A percentile compares a stretch with the other conserved stretches of the same genome.
These are phyloP conservation scores for Parasteatoda tepidariorum DNA, from an alignment of 1,140 invertebrate genomes.

Conservation along the genomic window DNA sequence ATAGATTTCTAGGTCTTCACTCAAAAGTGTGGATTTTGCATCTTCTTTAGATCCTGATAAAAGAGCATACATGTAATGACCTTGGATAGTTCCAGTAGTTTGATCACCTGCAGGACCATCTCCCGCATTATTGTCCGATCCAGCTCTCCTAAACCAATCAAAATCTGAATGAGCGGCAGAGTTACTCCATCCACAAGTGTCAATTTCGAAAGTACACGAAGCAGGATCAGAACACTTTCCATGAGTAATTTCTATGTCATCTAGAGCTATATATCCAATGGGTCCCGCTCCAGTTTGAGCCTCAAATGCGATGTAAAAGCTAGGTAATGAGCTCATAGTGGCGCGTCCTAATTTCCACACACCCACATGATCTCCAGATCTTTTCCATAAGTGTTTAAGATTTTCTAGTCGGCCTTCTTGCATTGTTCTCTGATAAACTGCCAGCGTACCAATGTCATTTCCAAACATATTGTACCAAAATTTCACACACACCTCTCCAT, in stretches of 20 bases:
- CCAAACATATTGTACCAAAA: constrained; percentile 69
- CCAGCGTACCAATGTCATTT: constrained; percentile 60
- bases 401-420: constrained; percentile 47
- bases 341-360: constrained; percentile 55
- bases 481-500: constrained; percentile 64
- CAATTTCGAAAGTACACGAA: constrained; percentile 60
- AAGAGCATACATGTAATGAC: constrained; percentile 62
- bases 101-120: constrained; percentile 58
- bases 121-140: constrained; percentile 33
- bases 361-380: constrained; percentile 33
- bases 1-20: constrained; percentile 54
- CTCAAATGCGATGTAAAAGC: constrained; percentile 51
- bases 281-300: constrained; percentile 46
- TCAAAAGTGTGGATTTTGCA: constrained; percentile 33
- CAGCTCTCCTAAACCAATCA: constrained; percentile 43
- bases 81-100: constrained; percentile 34
- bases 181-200: constrained; percentile 61
- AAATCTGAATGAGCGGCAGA: constrained; percentile 35
- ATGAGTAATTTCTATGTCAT: constrained; percentile 60
- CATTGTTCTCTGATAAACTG: constrained; percentile 58
- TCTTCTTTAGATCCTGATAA: constrained; percentile 9
- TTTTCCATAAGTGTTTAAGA: constrained; percentile 48
- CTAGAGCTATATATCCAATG: constrained; percentile 61
- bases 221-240: constrained; percentile 54
- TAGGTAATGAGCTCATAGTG: constrained; percentile 45